Base-by-base conservation (phyloP, 2,113 vertebrate species). In the Gorilla gorilla region DNA sequence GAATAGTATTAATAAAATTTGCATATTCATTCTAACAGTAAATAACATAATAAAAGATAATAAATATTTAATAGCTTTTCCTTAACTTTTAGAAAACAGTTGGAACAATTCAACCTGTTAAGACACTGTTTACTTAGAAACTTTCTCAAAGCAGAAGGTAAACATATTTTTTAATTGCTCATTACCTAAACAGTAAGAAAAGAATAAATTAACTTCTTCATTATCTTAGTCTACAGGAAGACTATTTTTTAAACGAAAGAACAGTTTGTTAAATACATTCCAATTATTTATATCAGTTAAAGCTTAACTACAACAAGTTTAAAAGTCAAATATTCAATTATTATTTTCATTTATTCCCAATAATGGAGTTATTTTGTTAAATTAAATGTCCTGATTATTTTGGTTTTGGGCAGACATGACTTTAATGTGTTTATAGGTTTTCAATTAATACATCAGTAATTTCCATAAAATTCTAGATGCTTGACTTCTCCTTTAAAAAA, bases 31-130 rank as follows among this genome's bases (percentile, higher is more conserved):
- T 64, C 59, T 81, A 96, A 96, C 50, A 96, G 96, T 96, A 97
- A 98, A 96, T 96, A 98, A 96, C 80, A 96, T 87, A 95, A 87
- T 94, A 91, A 78, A 93, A 93, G 64, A 61, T 80, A 90, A 95
- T 96, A 97, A 96, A 97, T 98, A 98, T 97, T 96, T 91, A 94
- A 96, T 97, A 92, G 43, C 38, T 87, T 96, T 92, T 93, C 45
- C 66, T 94, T 88, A 73, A 96, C 90, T 96, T 97, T 92, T 83
- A 52, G 75, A 92, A 16, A 98, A 96, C 70, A 97, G 70, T 97
- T 97, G 92, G 84, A 97, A 83, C 64, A 88, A 92, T 97, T 94
- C 57, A 97, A 96, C 96, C 87, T 85, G 89, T 85, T 95, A 73
- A 96, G 92, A 95, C 45, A 88, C 64, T 96, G n/a, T 98, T 96